Conservation (phyloP, 2,888 invertebrate genomes). For the Xanthorhoe spadicearia region DNA sequence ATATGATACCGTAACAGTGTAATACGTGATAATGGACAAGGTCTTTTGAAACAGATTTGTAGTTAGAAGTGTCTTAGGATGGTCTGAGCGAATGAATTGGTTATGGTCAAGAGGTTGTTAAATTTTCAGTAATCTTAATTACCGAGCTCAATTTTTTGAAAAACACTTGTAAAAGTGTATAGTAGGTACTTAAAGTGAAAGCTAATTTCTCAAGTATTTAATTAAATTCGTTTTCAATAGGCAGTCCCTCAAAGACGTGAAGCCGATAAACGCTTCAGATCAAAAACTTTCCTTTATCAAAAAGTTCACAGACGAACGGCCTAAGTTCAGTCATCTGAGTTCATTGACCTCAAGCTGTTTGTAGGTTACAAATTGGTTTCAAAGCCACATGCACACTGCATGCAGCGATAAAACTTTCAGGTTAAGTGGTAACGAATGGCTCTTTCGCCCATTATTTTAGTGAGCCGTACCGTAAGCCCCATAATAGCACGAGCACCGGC, state of each 20-base stretch:
- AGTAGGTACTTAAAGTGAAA: neutral
- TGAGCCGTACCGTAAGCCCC: conserved; percentile 42
- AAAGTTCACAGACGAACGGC: conserved; percentile 3
- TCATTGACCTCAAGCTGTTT: conserved; percentile 22
- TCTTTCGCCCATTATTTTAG: conserved; percentile 45
- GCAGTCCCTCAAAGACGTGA: neutral
- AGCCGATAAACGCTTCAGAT: neutral
- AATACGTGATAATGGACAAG: too few relatives aligned
- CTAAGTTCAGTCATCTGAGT: neutral
- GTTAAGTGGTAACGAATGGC: conserved; percentile 39
- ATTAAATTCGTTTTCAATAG: neutral
- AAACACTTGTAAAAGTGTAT: neutral
- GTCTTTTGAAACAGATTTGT: too few relatives aligned
- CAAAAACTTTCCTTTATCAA: neutral
- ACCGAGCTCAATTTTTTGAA: neutral
- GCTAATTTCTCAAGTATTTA: neutral
- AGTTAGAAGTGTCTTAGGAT: too few relatives aligned
- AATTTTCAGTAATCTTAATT: neutral
- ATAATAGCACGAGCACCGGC: conserved; percentile 38
- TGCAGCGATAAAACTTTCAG: conserved; percentile 39
- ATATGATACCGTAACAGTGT: too few relatives aligned
- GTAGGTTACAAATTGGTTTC: conserved; percentile 29
- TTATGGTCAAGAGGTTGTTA: neutral
- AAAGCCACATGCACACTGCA: conserved; percentile 29
- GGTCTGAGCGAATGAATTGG: too few relatives aligned